Evolutionary conservation across 2,113 vertebrate genomes (phyloP).

Genomic region (Poeciliopsis retropinna): DNA sequence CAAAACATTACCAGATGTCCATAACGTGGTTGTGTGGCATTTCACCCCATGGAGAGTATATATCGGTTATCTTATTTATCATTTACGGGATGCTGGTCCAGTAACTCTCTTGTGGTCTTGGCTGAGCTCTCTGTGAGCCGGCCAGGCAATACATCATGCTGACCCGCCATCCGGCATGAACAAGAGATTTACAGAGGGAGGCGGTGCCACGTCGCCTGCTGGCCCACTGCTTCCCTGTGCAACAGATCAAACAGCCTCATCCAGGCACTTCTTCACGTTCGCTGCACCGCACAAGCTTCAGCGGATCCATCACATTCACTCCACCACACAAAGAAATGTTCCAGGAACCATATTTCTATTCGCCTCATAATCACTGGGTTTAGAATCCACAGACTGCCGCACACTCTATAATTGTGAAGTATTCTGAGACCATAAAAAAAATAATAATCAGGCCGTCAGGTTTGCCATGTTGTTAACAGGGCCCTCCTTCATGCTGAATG

Average conservation of each 20-base stretch:
- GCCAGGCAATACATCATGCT: slow-evolving; percentile 53
- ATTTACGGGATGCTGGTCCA: slow-evolving; percentile 11
- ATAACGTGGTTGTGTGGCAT: background rate
- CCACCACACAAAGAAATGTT: background rate
- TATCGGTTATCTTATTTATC: background rate
- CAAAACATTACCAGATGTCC: background rate
- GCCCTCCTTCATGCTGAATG: slow-evolving; percentile 27
- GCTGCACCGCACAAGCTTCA: background rate
- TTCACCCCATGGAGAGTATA: background rate
- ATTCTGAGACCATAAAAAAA: background rate
- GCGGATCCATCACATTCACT: background rate
- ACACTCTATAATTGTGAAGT: background rate
- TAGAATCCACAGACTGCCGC: background rate
- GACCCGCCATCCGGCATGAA: slow-evolving; percentile 42
- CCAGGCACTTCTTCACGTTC: slow-evolving; percentile 26
- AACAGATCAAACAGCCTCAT: slow-evolving; percentile 46
- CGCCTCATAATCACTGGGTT: background rate
- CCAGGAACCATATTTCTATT: background rate
- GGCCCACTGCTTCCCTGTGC: slow-evolving; percentile 17
- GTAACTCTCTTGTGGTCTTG: slow-evolving; percentile 10
- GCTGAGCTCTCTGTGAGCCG: slow-evolving; percentile 19
- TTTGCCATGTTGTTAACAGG: background rate
- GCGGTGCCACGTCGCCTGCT: background rate
- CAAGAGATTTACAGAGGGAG: slow-evolving; percentile 43
- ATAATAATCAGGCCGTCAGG: background rate